These are phyloP conservation scores for Corvus cornix DNA, from an alignment of 2,113 vertebrate species.

Conservation along the genomic window DNA sequence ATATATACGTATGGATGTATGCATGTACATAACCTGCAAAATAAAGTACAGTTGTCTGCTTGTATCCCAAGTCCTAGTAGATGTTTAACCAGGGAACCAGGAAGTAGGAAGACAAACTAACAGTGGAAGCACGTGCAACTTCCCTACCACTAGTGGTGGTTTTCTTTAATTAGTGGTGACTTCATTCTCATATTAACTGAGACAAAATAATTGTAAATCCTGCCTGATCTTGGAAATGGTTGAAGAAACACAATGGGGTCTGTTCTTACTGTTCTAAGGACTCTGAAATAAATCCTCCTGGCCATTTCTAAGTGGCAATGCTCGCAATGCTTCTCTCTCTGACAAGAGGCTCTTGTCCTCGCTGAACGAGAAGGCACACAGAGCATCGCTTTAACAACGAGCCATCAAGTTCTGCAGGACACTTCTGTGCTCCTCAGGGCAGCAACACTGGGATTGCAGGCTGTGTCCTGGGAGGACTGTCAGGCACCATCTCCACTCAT, in stretches of 20 bases:
- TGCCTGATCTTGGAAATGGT: neutral
- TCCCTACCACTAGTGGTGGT: neutral
- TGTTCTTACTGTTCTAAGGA: neutral
- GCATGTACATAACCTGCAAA: neutral
- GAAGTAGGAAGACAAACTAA: neutral
- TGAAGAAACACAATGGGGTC: neutral
- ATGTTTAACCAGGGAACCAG: neutral
- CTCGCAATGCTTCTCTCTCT: neutral
- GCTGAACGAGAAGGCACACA: neutral
- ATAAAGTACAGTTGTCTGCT: neutral
- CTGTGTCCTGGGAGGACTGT: neutral
- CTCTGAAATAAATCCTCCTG: neutral
- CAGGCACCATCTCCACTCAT: neutral
- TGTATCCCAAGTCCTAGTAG: neutral
- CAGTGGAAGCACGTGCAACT: fast-evolving
- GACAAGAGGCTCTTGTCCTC: neutral
- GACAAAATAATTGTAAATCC: neutral
- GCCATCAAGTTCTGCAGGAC: neutral
- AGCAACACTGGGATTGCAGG: neutral
- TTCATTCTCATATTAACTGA: neutral
- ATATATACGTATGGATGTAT: neutral
- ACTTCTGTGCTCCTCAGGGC: neutral
- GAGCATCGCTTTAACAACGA: neutral
- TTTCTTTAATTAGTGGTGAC: neutral
- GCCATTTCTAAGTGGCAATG: neutral